A percentile compares a stretch with the other conserved stretches of the same genome.
Conservation (phyloP, 92 coral and sea anemone genomes). For the Epizoanthus illoricatus region DNA sequence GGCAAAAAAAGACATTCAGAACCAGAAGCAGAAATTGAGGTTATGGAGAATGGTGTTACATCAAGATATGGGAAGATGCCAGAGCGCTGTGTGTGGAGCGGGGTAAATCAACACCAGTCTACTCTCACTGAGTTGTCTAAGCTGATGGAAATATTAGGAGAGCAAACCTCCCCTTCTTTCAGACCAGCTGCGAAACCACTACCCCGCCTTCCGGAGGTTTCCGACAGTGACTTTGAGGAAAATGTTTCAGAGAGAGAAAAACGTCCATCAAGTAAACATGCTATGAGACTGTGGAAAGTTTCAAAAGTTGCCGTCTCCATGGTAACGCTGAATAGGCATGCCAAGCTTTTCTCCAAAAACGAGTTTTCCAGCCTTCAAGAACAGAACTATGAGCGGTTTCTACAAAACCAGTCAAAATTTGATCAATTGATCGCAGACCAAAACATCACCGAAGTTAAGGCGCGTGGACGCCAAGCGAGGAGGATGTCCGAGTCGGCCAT, state of each 20-base stretch:
- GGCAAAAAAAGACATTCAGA: neutral
- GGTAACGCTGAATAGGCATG: conserved; percentile 8
- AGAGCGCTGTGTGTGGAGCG: too few species aligned
- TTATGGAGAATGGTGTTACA: neutral
- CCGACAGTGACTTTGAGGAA: neutral
- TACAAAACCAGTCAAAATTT: neutral
- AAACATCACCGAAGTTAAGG: neutral
- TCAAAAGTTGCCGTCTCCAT: conserved; percentile 5
- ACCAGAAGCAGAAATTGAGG: neutral
- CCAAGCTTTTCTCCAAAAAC: conserved; percentile 27
- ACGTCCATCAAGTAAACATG: neutral
- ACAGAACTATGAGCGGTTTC: neutral
- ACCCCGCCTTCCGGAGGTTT: neutral
- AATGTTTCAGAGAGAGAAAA: neutral
- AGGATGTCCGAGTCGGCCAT: neutral
- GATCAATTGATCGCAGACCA: neutral
- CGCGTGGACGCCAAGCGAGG: neutral
- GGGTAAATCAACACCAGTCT: neutral
- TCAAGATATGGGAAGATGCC: neutral
- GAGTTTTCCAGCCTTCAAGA: conserved; percentile 20
- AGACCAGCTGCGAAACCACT: conserved; percentile 29
- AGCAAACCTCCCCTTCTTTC: conserved; percentile 1
- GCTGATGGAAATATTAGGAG: conserved; percentile 20
- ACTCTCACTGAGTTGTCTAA: neutral
- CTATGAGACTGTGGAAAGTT: conserved; percentile 9